Conservation (phyloP, 2,797 vertebrate genomes). For the Austrolebias charrua region DNA sequence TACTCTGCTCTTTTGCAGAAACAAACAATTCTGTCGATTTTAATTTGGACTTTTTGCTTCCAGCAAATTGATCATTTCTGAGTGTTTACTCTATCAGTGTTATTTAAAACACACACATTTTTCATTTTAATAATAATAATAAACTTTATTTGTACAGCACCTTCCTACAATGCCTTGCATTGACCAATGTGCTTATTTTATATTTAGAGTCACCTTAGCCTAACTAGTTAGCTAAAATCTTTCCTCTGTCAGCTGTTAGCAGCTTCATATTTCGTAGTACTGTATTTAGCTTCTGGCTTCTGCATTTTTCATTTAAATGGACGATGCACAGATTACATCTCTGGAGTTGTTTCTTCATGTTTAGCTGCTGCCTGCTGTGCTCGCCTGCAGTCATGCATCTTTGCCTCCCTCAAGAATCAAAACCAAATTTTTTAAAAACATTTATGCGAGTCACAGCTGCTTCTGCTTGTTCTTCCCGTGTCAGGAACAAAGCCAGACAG, state of each 20-base stretch:
- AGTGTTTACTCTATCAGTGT: neutral
- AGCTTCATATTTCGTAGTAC: slow-evolving; percentile 8
- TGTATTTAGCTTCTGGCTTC: slow-evolving; percentile 24
- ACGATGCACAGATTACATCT: slow-evolving; percentile 43
- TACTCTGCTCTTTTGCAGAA: too few relatives aligned
- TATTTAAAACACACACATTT: neutral
- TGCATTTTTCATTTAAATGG: slow-evolving; percentile 20
- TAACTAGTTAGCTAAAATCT: slow-evolving; percentile 3
- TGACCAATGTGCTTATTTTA: too few relatives aligned
- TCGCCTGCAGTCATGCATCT: slow-evolving; percentile 27
- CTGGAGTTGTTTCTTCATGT: slow-evolving; percentile 38
- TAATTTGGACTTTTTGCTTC: too few relatives aligned
- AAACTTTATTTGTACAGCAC: too few relatives aligned
- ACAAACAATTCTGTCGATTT: too few relatives aligned
- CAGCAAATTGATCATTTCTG: neutral
- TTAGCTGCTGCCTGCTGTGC: slow-evolving; percentile 33
- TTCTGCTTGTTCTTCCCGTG: slow-evolving; percentile 4
- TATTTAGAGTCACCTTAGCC: neutral
- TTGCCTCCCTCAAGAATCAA: slow-evolving; percentile 22
- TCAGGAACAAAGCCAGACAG: slow-evolving; percentile 2
- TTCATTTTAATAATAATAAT: too few relatives aligned
- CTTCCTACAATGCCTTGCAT: too few relatives aligned
- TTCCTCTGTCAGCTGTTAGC: slow-evolving; percentile 15
- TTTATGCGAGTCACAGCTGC: slow-evolving; percentile 25
- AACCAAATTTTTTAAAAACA: slow-evolving; percentile 26